Evolutionary conservation across 1,140 invertebrate species (phyloP), one percentile per base, ranked within the genome.

Genomic region (Caerostris darwini): DNA sequence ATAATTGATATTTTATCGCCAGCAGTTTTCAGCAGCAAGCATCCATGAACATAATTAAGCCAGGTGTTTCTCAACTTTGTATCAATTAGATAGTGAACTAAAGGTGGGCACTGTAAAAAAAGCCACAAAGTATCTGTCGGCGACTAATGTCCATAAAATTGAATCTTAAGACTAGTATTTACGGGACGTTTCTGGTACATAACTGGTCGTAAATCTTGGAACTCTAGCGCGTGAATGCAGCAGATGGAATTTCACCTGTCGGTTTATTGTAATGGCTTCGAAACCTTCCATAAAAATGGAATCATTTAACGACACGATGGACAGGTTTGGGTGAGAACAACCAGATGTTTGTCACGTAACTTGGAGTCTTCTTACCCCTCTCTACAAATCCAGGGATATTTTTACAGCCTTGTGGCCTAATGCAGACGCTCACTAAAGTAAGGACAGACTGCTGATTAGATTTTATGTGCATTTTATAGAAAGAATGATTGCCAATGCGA

Each of bases 221-320:
- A 34, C 34, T 50, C 71, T 12, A 34, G 3, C 14, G 57, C 61
- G 12, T 56, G 17, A 56, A n/a, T 7, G 56, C 34, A 59, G 58
- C 85, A 87, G 58, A 87, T 64, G 58, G 85, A 87, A 87, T 64
- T 87, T 87, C 85, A 87, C 85, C 85, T 87, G 85, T 87, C 19
- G 85, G 56, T 61, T 17, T 59, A 64, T 58, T 61, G 85, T 34
- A 53, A 61, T 87, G 85, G 58, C 58, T 8, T 58, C 19, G 57
- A 50, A 61, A 59, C 19, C 56, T 58, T 50, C 58, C 19, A 87
- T 87, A 59, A 87, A 59, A 61, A 14, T 50, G 34, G 56, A 56
- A 87, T 61, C 58, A 19, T n/a, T 87, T 87, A 87, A 87, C 58
- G 85, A 87, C 85, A 87, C 5, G 53, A 12, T 12, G 34, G 87